A percentile compares a stretch with the other conserved stretches of the same genome.
phyloP scores from a whole-genome alignment of 2,797 vertebrate genomes.

The Furcifer pardalis region DNA sequence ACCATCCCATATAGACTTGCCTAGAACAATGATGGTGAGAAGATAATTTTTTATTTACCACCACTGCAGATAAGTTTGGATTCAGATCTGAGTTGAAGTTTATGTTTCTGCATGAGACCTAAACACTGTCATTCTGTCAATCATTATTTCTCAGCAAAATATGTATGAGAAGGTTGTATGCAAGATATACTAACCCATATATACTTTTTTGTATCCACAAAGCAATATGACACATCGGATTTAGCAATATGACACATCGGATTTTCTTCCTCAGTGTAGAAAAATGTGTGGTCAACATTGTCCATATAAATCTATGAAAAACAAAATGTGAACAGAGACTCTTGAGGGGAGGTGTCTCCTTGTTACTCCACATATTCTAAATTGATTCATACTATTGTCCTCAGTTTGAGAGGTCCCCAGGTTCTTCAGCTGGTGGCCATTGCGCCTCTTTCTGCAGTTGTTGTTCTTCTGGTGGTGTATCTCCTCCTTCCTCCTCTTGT shows the following conservation, averaged over 20 bases:
- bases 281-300: not conserved
- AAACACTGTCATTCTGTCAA: not conserved
- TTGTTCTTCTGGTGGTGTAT: not conserved
- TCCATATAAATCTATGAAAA: not conserved
- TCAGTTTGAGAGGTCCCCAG: not conserved
- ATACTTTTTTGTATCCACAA: not conserved
- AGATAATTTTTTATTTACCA: too few species aligned
- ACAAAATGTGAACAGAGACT: not conserved
- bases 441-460: not conserved
- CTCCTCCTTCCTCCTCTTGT: too few species aligned
- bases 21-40: too few species aligned
- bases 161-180: not conserved
- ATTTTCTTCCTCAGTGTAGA: not conserved
- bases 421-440: not conserved
- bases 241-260: not conserved
- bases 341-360: not conserved
- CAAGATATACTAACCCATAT: not conserved
- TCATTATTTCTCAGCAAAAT: not conserved
- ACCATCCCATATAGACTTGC: too few species aligned
- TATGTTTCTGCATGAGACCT: too few species aligned
- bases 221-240: not conserved
- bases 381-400: not conserved
- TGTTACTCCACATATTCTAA: too few species aligned
- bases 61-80: too few species aligned
- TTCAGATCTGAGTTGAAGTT: too few species aligned